Conservation (phyloP, 2,888 invertebrate genomes). For the Stenolophus ochropezus region DNA sequence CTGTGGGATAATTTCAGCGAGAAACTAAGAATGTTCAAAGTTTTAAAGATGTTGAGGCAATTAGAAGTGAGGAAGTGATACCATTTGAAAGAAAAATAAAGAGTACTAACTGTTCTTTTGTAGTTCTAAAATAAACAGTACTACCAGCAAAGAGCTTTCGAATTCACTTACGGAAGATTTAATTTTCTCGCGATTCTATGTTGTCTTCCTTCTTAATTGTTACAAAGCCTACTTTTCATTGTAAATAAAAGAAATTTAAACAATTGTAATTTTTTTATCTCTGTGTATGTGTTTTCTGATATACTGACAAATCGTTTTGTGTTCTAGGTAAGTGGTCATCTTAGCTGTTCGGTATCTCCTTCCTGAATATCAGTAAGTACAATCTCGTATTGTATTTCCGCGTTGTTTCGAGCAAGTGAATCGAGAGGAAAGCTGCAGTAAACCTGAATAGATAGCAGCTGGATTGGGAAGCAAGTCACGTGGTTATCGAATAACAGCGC, state of each 20-base stretch:
- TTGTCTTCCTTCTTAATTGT: neutral
- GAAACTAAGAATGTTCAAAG: constrained; percentile 24
- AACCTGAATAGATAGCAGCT: neutral
- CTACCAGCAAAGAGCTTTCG: neutral
- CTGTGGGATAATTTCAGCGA: neutral
- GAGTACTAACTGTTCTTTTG: constrained; percentile 20
- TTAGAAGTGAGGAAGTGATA: constrained; percentile 27
- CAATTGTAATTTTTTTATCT: too few relatives aligned
- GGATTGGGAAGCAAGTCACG: constrained; percentile 28
- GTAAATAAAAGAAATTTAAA: neutral
- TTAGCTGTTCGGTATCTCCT: neutral
- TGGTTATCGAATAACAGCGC: constrained; percentile 14
- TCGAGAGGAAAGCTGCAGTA: neutral
- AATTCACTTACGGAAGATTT: neutral
- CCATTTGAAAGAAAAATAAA: constrained; percentile 9
- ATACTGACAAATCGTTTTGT: neutral
- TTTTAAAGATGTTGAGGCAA: constrained; percentile 23
- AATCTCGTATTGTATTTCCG: neutral
- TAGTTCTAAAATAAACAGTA: constrained; percentile 28
- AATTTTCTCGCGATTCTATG: neutral
- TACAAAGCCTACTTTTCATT: neutral
- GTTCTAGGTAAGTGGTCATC: neutral
- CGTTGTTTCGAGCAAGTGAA: neutral
- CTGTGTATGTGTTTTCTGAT: neutral
- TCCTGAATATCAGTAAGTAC: neutral